Percentiles rank a stretch among this genome's conserved stretches.
These are phyloP conservation scores for Poecilus cupreus DNA, from an alignment of 2,888 invertebrate species.

Conservation along the genomic window DNA sequence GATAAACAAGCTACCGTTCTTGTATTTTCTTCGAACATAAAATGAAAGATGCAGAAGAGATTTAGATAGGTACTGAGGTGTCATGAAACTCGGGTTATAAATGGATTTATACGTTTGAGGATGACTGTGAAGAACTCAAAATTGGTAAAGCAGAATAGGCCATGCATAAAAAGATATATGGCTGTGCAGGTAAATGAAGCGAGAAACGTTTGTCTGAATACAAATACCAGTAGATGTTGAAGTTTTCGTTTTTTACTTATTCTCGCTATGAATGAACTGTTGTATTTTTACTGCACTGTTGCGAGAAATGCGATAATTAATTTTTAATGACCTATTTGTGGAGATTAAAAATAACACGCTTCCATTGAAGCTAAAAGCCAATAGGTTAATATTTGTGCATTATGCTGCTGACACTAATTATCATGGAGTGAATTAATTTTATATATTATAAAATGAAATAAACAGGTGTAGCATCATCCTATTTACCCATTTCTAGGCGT, in stretches of 20 bases:
- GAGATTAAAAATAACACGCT: background rate
- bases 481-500: too few relatives aligned
- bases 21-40: background rate
- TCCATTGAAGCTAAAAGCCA: too few relatives aligned
- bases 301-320: slow-evolving; percentile 1
- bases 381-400: too few relatives aligned
- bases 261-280: background rate
- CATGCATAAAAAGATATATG: slow-evolving; percentile 33
- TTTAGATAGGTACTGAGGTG: background rate
- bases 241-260: background rate
- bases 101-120: slow-evolving; percentile 23
- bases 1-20: background rate
- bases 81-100: slow-evolving; percentile 7
- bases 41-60: background rate
- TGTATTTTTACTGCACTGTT: background rate
- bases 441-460: background rate
- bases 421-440: background rate
- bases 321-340: background rate
- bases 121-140: slow-evolving; percentile 16
- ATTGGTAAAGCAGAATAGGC: background rate
- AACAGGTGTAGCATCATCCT: too few relatives aligned
- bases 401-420: too few relatives aligned
- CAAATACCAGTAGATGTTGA: background rate
- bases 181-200: slow-evolving; percentile 14
- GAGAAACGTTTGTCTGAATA: slow-evolving; percentile 1